Evolutionary conservation across 1,140 invertebrate genomes (phyloP).

Genomic region (Aradophagus sp.): DNA sequence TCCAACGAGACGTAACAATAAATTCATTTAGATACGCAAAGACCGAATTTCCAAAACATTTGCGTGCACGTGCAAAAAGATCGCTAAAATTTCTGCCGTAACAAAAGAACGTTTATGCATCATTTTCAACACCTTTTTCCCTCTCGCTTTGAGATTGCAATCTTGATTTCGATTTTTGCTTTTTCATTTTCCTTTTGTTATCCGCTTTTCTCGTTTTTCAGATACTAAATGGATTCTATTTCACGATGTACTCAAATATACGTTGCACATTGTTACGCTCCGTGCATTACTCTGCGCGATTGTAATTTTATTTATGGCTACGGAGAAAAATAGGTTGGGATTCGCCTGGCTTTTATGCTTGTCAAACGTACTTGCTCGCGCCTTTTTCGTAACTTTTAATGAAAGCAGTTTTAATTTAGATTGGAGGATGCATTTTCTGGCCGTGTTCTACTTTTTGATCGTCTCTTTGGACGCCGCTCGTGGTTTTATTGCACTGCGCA

Average conservation of each 20-base stretch:
- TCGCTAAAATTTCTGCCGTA: too few relatives aligned
- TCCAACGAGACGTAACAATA: too few relatives aligned
- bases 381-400: slow-evolving; percentile 49
- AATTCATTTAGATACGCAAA: too few relatives aligned
- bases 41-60: too few relatives aligned
- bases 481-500: slow-evolving; percentile 40
- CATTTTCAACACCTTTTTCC: slow-evolving; percentile 2
- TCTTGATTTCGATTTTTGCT: neutral
- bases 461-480: slow-evolving; percentile 41
- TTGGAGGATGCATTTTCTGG: slow-evolving; percentile 47
- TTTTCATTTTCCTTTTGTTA: neutral
- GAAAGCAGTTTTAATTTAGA: slow-evolving; percentile 49
- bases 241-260: slow-evolving; percentile 14
- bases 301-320: slow-evolving; percentile 53
- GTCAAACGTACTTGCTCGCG: slow-evolving; percentile 41
- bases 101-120: too few relatives aligned
- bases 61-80: too few relatives aligned
- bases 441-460: slow-evolving; percentile 51
- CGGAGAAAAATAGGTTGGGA: slow-evolving; percentile 40
- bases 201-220: neutral
- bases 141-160: slow-evolving; percentile 9
- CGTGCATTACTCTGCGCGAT: slow-evolving; percentile 28
- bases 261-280: slow-evolving; percentile 19
- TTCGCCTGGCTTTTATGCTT: slow-evolving; percentile 41
- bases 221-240: slow-evolving; percentile 28